These are phyloP conservation scores for Sitta europaea DNA, from an alignment of 2,113 vertebrate species.

Conservation along the genomic window DNA sequence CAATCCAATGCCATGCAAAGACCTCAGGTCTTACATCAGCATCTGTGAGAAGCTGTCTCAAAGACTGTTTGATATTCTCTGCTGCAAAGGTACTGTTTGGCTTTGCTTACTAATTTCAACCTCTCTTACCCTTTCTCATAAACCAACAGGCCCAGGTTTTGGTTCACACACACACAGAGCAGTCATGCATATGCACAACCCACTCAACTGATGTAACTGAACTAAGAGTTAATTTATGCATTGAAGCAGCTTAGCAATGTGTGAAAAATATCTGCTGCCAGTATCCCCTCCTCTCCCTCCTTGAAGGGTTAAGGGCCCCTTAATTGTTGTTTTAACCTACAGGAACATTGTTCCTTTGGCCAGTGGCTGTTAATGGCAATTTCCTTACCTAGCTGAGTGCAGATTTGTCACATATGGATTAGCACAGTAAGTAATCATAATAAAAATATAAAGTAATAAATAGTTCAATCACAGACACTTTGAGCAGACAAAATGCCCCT, in stretches of 20 bases:
- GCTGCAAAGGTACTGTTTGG: not conserved
- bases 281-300: not conserved
- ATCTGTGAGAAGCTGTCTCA: not conserved
- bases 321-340: conserved; percentile 79
- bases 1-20: not conserved
- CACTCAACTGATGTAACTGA: not conserved
- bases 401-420: conserved; percentile 60
- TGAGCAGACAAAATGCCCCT: conserved; percentile 15
- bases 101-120: conserved; percentile 26
- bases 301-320: not conserved
- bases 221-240: conserved; percentile 51
- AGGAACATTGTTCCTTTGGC: conserved; percentile 71
- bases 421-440: conserved; percentile 64
- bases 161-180: not conserved
- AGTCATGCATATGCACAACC: conserved; percentile 25
- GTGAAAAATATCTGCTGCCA: conserved; percentile 71
- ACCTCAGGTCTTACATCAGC: not conserved
- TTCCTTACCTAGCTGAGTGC: conserved; percentile 64
- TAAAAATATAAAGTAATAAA: conserved; percentile 58
- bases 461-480: conserved; percentile 58
- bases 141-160: not conserved
- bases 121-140: conserved; percentile 15
- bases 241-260: conserved; percentile 24
- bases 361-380: conserved; percentile 68
- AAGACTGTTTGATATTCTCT: not conserved